Evolutionary conservation across 30 jellyfish, hydroid and myxozoan genomes (phyloP).

Genomic region (Cassiopea andromeda): DNA sequence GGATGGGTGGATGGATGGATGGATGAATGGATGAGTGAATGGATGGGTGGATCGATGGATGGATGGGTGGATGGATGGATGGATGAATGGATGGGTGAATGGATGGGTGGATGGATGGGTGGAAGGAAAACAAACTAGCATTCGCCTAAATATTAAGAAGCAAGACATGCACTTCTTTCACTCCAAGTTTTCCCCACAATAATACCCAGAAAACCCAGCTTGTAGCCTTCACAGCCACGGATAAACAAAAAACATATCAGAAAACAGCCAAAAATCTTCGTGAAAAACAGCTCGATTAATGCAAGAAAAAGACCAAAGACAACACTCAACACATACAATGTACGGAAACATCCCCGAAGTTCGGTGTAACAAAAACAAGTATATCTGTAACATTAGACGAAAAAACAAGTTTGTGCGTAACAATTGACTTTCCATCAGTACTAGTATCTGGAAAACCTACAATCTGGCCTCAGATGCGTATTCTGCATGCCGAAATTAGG

Average conservation of each 20-base stretch:
- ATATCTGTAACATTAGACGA: not conserved
- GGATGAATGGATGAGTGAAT: too few relatives aligned
- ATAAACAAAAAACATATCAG: not conserved
- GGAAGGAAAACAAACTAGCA: not conserved
- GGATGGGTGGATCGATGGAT: too few relatives aligned
- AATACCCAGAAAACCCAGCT: not conserved
- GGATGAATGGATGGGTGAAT: too few relatives aligned
- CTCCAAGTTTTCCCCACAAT: not conserved
- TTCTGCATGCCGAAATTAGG: too few relatives aligned
- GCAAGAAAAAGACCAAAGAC: not conserved
- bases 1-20: too few relatives aligned
- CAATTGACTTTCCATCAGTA: too few relatives aligned
- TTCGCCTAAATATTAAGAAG: not conserved
- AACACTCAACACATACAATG: not conserved
- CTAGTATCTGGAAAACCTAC: too few relatives aligned
- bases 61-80: too few relatives aligned
- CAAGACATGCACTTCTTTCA: not conserved
- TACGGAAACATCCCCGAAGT: not conserved
- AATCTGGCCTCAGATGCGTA: too few relatives aligned
- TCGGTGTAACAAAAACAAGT: not conserved
- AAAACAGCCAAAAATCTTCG: not conserved
- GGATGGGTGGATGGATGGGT: too few relatives aligned
- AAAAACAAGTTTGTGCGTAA: too few relatives aligned
- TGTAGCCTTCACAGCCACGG: not conserved
- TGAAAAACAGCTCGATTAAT: not conserved